These are phyloP conservation scores for Holacanthus passer DNA, from an alignment of 2,113 vertebrate genomes.

Conservation along the genomic window DNA sequence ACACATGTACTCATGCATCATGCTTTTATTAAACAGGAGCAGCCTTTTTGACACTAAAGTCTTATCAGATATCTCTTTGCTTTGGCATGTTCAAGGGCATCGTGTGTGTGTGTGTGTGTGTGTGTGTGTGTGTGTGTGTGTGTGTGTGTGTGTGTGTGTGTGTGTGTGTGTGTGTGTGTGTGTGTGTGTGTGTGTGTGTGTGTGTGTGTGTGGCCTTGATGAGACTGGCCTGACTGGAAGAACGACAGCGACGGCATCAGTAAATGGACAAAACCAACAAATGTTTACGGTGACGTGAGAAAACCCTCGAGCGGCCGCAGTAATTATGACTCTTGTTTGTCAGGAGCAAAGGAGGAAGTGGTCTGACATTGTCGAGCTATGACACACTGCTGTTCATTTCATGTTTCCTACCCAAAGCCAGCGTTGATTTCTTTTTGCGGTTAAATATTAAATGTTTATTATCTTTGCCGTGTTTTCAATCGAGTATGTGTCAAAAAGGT, in stretches of 20 bases:
- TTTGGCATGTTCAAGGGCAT: conserved; percentile 22
- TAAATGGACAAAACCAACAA: not conserved
- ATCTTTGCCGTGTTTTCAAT: too few relatives aligned
- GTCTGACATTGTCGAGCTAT: not conserved
- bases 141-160: not conserved
- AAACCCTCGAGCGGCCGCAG: not conserved
- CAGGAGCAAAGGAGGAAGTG: not conserved
- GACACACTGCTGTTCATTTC: not conserved
- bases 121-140: not conserved
- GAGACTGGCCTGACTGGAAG: not conserved
- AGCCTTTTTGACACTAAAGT: not conserved
- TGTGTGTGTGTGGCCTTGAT: not conserved
- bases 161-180: not conserved
- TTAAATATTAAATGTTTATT: too few relatives aligned
- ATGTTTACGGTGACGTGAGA: not conserved
- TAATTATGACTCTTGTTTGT: not conserved
- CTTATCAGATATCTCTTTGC: conserved; percentile 7
- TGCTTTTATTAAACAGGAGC: conserved; percentile 16
- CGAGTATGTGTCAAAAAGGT: too few relatives aligned
- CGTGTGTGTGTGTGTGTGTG: not conserved
- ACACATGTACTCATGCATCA: conserved; percentile 24
- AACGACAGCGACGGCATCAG: accelerated
- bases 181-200: conserved; percentile 2
- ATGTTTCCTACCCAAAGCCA: too few relatives aligned
- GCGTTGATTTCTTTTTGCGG: too few relatives aligned